Conservation (phyloP, 2,797 vertebrate genomes). For the Amblyraja radiata region DNA sequence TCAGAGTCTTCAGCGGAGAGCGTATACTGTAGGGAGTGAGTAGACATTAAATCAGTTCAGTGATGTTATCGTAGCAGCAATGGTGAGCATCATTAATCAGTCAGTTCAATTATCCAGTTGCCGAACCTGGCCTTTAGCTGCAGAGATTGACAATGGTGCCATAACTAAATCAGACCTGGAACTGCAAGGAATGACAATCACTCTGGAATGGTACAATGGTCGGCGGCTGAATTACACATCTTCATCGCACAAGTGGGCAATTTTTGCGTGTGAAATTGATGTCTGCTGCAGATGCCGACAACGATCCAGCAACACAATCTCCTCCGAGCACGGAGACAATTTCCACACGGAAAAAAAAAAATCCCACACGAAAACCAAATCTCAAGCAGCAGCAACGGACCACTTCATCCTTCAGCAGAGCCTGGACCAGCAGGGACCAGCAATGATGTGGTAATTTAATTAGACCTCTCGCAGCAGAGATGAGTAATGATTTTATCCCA, state of each 20-base stretch:
- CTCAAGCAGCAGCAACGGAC: not conserved
- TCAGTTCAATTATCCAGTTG: conserved; percentile 31
- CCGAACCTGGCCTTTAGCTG: conserved; percentile 14
- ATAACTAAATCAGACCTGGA: conserved; percentile 18
- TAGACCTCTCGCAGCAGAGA: not conserved
- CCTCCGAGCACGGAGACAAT: not conserved
- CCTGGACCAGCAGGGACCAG: not conserved
- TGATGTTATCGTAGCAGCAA: not conserved
- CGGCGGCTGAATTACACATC: not conserved
- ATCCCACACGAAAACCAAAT: not conserved
- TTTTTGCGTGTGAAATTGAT: not conserved
- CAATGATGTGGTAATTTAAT: conserved; percentile 31
- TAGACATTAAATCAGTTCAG: conserved; percentile 2
- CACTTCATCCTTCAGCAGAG: conserved; percentile 26
- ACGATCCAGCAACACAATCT: not conserved
- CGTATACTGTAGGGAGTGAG: not conserved
- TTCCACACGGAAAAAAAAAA: too few relatives aligned
- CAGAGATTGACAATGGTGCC: conserved; percentile 32
- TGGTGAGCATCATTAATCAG: conserved; percentile 20
- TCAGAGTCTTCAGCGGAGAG: not conserved
- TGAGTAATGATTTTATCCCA: conserved; percentile 1
- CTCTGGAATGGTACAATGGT: not conserved
- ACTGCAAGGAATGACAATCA: not conserved
- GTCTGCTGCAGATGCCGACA: not conserved
- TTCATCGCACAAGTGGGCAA: not conserved